Evolutionary conservation across 2,113 vertebrate species (phyloP), one percentile per base, ranked within the genome.

Genomic region (Chionis minor): DNA sequence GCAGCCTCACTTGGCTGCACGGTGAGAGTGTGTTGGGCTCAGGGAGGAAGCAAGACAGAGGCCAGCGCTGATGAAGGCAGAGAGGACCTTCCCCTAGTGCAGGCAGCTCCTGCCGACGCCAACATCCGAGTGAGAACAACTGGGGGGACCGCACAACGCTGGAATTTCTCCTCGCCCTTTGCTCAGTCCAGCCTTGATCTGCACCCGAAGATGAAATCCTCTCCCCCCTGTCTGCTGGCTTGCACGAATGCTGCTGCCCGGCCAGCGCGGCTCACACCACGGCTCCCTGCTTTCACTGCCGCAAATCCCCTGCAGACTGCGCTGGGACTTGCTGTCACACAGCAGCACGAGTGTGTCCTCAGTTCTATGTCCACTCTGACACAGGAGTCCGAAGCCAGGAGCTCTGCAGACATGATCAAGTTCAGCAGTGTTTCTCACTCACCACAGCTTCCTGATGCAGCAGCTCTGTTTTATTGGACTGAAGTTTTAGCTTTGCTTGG

Each of bases 21-120:
- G 7, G 56, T 9, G 18, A 61, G 30, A 61, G 18, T 0, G 2
- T 6, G 12, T 49, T 1, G 1, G 66, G 45, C 45, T 44, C 45
- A 35, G 20, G 20, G 24, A 62, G 24, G 66, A 28, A 59, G 35
- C 44, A 49, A 40, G 54, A 9, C 35, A 59, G n/a, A 70, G 35
- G 30, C 30, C 66, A 72, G 45, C 3, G 1, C 23, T 28, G 45
- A 23, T n/a, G 30, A 30, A 42, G 19, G 45, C 19, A 52, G 67
- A 51, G 30, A 62, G 30, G 47, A 44, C 24, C 19, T 62, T 72
- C 56, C 47, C n/a, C 35, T 52, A 44, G 45, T 19, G 52, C 56
- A 52, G 56, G 47, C 67, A 84, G 35, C 24, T 62, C 45, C 56
- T 72, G 35, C 47, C 0, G 0, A 71, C 44, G 33, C 17, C 45